Base-by-base conservation (phyloP, 2,113 vertebrate species). In the Castor canadensis region DNA sequence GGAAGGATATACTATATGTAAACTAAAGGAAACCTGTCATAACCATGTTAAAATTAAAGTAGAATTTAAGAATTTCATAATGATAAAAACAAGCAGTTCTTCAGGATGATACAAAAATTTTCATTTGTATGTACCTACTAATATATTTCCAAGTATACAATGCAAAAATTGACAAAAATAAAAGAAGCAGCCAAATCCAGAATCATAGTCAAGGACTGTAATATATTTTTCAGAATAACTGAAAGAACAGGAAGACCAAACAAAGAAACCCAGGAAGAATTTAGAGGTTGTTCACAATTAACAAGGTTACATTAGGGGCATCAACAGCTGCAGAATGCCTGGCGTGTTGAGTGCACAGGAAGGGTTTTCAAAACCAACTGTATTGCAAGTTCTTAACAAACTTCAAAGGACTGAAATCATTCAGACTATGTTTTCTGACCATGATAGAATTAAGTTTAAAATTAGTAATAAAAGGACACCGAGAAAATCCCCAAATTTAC, bases 21-120 rank as follows among this genome's bases (percentile, higher is more conserved):
- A 47, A 67, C 26, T 28, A 56, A 82, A 43, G 87, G 47, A 92
- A 60, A 40, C 4, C 47, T 73, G 54, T 16, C 30, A 79, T 17
- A n/a, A 38, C 72, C 71, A 24, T 20, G 66, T 47, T 94, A 26
- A 87, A 73, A 73, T 72, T 87, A 91, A 76, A 56, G 19, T 60
- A 45, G 43, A 93, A 76, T 87, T 62, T 49, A 73, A 71, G 69
- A 83, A 47, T 66, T 49, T 72, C 7, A 49, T 43, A 49, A 72
- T 11, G 64, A 5, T 35, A 32, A 20, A n/a, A 60, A 35, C 6
- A 66, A 13, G 64, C 66, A 73, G 1, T 56, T 71, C 45, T 88
- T 47, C 28, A 80, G 45, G 58, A 38, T 32, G 47, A 13, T 26
- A 81, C 7, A 85, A 77, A 69, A 56, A 16, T 17, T 20, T 89